These are phyloP conservation scores for Gila orcuttii DNA, from an alignment of 2,113 vertebrate species.

Conservation along the genomic window DNA sequence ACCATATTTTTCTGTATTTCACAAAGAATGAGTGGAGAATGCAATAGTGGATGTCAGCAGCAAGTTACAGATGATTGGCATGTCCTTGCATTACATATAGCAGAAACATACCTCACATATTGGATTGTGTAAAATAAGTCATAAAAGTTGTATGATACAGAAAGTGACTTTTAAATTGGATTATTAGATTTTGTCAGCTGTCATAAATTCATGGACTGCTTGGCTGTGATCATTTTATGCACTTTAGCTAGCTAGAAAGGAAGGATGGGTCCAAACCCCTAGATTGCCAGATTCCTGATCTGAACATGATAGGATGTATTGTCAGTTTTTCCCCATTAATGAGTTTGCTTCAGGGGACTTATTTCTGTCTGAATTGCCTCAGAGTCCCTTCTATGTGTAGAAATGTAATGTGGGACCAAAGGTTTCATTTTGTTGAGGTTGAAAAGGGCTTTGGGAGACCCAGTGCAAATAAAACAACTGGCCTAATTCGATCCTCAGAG, in stretches of 20 bases:
- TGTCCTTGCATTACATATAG: conserved; percentile 7
- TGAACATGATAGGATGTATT: conserved; percentile 18
- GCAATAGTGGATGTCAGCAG: conserved; percentile 20
- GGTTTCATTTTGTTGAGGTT: conserved; percentile 41
- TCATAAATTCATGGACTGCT: conserved; percentile 44
- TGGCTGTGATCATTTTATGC: conserved; percentile 48
- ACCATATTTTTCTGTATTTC: conserved; percentile 41
- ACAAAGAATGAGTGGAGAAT: conserved; percentile 1
- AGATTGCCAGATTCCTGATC: conserved; percentile 37
- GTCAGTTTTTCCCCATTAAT: conserved; percentile 22
- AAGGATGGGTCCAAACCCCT: conserved; percentile 17
- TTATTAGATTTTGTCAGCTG: conserved; percentile 47
- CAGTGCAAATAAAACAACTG: conserved; percentile 37
- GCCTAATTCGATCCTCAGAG: conserved; percentile 48
- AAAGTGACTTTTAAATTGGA: conserved; percentile 49
- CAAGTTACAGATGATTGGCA: conserved; percentile 23
- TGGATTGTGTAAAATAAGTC: conserved; percentile 49
- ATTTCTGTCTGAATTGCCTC: conserved; percentile 14
- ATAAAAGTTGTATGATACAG: conserved; percentile 42
- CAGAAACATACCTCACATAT: background rate
- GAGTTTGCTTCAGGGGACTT: conserved; percentile 30
- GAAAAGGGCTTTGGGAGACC: conserved; percentile 23
- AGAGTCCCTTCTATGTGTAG: conserved; percentile 29
- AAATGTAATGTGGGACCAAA: conserved; percentile 40
- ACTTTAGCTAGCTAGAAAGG: conserved; percentile 32